Evolutionary conservation across 2,797 vertebrate species (phyloP), one percentile per base, ranked within the genome.

Genomic region (Gobio occitaniae): DNA sequence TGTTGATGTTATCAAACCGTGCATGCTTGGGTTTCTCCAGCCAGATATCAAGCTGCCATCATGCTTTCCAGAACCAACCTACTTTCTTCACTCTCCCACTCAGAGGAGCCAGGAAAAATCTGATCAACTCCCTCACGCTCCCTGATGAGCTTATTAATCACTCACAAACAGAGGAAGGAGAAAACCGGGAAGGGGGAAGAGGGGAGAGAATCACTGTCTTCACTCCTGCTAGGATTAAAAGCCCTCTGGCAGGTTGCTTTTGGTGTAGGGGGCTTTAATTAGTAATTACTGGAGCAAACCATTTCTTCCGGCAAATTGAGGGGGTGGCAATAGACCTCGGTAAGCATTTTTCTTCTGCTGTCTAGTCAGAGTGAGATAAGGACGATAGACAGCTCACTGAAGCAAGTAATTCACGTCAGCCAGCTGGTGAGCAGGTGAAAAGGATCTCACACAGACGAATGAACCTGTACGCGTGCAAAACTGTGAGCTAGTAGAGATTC

Each of bases 131-230:
- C 91, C 86, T 6, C 90, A 88, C 19, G 86, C 85, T 92, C 92
- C 92, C 92, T 86, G 84, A 89, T 89, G 91, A 93, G 86, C 90
- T 93, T 93, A 91, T 93, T 94, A 94, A 91, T 90, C 90, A 86
- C 90, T 92, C 90, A 69, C 74, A 44, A 68, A 48, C 13, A 80
- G 80, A 87, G 56, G 70, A 92, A 91, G 91, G 90, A 84, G 80
- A 90, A 48, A 86, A 47, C 41, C 52, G 9, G 82, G 87, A 48
- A 25, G 59, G 25, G 25, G 56, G 69, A 38, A 56, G 80, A 80
- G 68, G 48, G n/a, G n/a, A 52, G 68, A 79, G 9, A 61, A 48
- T 29, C 25, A 78, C 65, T 17, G 41, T 48, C 15, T 54, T 84
- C 7, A 19, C 83, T 90, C 90, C 90, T 88, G 10, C 38, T 79